Evolutionary conservation across 1,140 invertebrate genomes (phyloP), one percentile per base, ranked within the genome.

Genomic region (Diuraphis noxia): DNA sequence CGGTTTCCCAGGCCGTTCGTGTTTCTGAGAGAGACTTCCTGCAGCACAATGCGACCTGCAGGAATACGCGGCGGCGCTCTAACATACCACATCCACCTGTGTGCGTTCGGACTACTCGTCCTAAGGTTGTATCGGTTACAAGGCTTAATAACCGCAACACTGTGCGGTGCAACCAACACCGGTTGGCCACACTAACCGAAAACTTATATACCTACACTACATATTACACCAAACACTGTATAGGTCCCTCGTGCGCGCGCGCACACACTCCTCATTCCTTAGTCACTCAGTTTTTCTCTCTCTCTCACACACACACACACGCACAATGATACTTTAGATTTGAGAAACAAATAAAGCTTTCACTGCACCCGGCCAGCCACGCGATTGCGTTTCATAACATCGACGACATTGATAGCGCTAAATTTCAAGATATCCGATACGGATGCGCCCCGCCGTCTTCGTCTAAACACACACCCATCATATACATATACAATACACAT

Each of bases 1-100:
- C 36, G 89, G 77, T 82, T 91, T 91, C 89, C 89, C 89, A 91
- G 89, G 89, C 72, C 25, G 89, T 91, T 91, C 89, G 89, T 91
- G 89, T 91, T 91, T 91, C 89, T 81, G 23, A 43, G 10, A n/a
- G 49, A 17, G 49, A 88, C 86, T 88, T 88, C 86, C 86, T 88
- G 86, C 36, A 63, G 30, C 43, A 56, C 41, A 85, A 72, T 72
- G 56, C 79, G 79, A 85, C 84, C 30, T 21, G 46, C 46, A 41
- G 79, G 25, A 82, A 40, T 82, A 41, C 81, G 25, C 13, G 30
- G 30, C 84, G 30, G 84, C n/a, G 46, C 34, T 41, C 17, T 46
- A 84, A 84, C 85, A 52, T n/a, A 86, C 85, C 43, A 86, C 43
- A 86, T 86, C 85, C 85, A 52, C 85, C 85, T 86, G 85, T 49